Base-by-base conservation (phyloP, 1,140 invertebrate species). In the Antheraea pernyi region DNA sequence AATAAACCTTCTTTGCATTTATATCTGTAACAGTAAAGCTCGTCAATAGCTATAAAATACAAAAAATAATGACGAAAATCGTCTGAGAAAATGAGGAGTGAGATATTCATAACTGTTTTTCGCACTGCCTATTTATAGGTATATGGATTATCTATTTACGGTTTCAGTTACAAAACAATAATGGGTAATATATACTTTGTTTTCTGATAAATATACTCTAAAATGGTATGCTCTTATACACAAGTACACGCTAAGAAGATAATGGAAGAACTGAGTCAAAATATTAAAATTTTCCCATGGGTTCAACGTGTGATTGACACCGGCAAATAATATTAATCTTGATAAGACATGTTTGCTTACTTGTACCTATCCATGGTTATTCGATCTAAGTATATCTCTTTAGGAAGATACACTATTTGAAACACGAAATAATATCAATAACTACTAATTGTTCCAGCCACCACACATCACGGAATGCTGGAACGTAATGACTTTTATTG, bases 261-360 rank as follows among this genome's bases (percentile, higher is more conserved):
- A 16, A 53, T n/a, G 11, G 7, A 53, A 5, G 46, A 53, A 53
- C 46, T 53, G 46, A 53, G 2, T 53, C 11, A 53, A 53, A 53
- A 53, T 60, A 60, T 22, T 19, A 36, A 4, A 60, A 60, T 36
- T 36, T 60, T 60, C 59, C 30, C 19, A 22, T 60, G 30, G n/a
- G 8, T 59, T 60, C 30, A 18, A 61, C 19, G 60, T 30, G 19
- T 11, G 60, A 30, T 22, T 4, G 30, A 61, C 19, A 16, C 16
- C 8, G 30, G 11, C 19, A 61, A 22, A 61, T 22, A 61, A 22
- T 61, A 22, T 22, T 30, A 60, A 60, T 30, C 59, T 60, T 19
- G 19, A 61, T 61, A 22, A 61, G 18, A 30, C 63, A 42, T 65
- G 53, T 79, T 82, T 80, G 73, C 75, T 67, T 69, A 71, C 71